These are phyloP conservation scores for Danionella cerebrum DNA, from an alignment of 2,113 vertebrate genomes.

Conservation along the genomic window DNA sequence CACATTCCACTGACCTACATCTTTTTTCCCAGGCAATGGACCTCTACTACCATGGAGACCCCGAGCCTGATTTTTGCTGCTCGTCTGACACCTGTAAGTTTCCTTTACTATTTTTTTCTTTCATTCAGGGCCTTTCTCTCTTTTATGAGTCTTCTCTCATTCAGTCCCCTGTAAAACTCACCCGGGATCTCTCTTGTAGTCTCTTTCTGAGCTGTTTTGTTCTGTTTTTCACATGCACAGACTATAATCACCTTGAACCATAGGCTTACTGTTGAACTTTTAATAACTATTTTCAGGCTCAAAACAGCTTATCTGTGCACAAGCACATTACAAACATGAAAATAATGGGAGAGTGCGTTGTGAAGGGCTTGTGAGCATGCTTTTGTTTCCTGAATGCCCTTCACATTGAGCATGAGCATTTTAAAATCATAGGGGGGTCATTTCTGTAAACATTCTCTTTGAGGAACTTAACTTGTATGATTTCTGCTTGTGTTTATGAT, in stretches of 20 bases:
- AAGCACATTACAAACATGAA: not conserved
- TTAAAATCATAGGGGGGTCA: too few species aligned
- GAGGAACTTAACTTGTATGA: too few species aligned
- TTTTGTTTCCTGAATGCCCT: not conserved
- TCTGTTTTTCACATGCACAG: not conserved
- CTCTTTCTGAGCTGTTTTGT: not conserved
- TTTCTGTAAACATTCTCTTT: too few species aligned
- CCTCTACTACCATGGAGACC: constrained; percentile 66
- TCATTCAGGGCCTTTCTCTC: not conserved
- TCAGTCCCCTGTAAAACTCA: not conserved
- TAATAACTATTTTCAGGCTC: constrained; percentile 30
- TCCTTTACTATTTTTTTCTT: not conserved
- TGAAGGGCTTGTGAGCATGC: not conserved
- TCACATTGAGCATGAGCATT: too few species aligned
- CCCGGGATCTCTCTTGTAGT: not conserved
- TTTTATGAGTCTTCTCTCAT: not conserved
- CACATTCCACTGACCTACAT: constrained; percentile 3
- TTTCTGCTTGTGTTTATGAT: too few species aligned
- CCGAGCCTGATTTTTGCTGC: constrained; percentile 66
- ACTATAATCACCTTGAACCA: not conserved
- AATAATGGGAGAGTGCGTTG: not conserved
- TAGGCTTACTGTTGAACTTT: not conserved
- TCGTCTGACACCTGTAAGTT: constrained; percentile 60
- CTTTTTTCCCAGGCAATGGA: constrained; percentile 63
- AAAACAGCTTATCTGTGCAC: not conserved